Evolutionary conservation across 2,888 invertebrate genomes (phyloP), one percentile per base, ranked within the genome.

Genomic region (Apeira syringaria): DNA sequence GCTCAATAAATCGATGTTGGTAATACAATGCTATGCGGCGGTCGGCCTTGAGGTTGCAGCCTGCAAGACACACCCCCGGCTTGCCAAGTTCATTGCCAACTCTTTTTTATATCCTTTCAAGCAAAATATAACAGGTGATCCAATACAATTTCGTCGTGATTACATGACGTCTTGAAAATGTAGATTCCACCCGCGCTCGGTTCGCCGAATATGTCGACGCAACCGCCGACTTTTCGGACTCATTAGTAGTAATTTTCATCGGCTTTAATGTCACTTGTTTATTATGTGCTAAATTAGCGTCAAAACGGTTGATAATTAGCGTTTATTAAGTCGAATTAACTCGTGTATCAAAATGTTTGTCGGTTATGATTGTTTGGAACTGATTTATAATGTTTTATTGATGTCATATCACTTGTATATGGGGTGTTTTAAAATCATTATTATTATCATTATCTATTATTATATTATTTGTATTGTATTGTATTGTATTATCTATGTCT

Each of bases 1-100:
- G 86, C 68, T 87, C 88, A 77, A 87, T 88, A 88, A 87, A 89
- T 88, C 87, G 87, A 87, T 87, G 77, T 74, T 67, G 61, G 71
- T 73, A 77, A 79, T 78, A 85, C 77, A 83, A 80, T 78, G 77
- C 69, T 74, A 75, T 80, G 80, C 80, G 80, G 72, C 72, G 69
- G 64, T 61, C 74, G 83, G 77, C 87, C 86, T 87, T 87, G 87
- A 66, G 66, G 68, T 55, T 85, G 86, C 87, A 86, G 67, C 63
- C 67, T 82, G 81, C 84, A 85, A 81, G 85, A 87, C 87, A 87
- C 87, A 83, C 87, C 87, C 75, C 84, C 84, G 61, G 40, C 63
- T 69, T 62, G 59, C 61, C 85, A 88, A 86, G 88, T 87, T 88
- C 88, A 88, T 79, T 87, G 87, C 80, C 88, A 85, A 79, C 68